Conservation (phyloP, 1,140 invertebrate species). For the Drosophila eugracilis region DNA sequence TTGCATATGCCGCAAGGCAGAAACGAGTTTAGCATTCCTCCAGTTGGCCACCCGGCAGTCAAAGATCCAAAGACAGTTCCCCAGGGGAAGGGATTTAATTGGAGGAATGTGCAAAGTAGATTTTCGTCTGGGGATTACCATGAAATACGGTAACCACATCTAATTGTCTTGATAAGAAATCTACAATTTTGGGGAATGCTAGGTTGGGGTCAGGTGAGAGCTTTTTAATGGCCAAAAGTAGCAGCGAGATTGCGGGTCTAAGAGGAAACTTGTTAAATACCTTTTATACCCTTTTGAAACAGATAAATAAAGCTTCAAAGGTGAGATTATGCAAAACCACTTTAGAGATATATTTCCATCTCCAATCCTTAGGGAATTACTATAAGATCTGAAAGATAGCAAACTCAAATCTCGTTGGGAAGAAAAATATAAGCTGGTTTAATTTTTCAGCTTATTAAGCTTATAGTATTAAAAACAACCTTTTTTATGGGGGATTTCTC, state of each 20-base stretch:
- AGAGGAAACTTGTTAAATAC: not conserved
- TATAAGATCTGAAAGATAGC: not conserved
- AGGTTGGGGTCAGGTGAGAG: not conserved
- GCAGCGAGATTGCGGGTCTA: no score
- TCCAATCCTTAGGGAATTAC: not conserved
- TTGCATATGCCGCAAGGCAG: slow-evolving; percentile 50
- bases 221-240: slow-evolving; percentile 1
- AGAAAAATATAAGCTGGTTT: not conserved
- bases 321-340: not conserved
- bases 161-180: slow-evolving; percentile 15
- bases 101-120: slow-evolving; percentile 25
- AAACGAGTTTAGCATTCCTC: slow-evolving; percentile 36
- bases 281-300: not conserved
- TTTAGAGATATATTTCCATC: not conserved
- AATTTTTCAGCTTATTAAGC: not conserved
- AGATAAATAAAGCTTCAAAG: no score
- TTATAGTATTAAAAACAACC: not conserved
- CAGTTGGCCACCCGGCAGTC: slow-evolving; percentile 20
- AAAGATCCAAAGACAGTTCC: slow-evolving; percentile 14
- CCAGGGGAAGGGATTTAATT: slow-evolving; percentile 21
- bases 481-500: not conserved
- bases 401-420: not conserved
- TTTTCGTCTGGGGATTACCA: slow-evolving; percentile 25
- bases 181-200: slow-evolving; percentile 22
- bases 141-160: slow-evolving; percentile 11